Base-by-base conservation (phyloP, 2,113 vertebrate species). In the Scomber japonicus region DNA sequence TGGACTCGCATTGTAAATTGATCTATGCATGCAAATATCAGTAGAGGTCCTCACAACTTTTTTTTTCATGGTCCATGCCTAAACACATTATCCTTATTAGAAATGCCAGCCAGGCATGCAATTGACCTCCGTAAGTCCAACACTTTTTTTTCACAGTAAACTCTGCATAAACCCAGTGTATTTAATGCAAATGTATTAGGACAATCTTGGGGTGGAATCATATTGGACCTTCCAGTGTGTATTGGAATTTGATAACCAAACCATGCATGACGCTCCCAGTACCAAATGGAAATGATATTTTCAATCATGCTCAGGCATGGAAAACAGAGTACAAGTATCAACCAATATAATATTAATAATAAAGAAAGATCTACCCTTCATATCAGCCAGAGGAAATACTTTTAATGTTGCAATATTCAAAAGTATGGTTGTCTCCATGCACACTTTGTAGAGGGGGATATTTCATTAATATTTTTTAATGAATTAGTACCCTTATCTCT, bases 381-480 rank as follows among this genome's bases (percentile, higher is more conserved):
- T 83, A 85, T 93, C 81, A 79, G 87, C 89, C 85, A 90, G 85
- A 86, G 84, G 88, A 93, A 92, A 91, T 35, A 62, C 81, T 87
- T 86, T 82, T 81, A 93, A 86, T 76, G 85, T 71, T 75, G 76
- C 82, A 88, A 90, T 91, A 88, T 85, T 90, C 88, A 70, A 88
- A 91, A 83, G 82, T 91, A 80, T 89, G 79, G 90, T 76, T 80
- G 85, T 81, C 88, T 88, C 75, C 61, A 14, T 56, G 71, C 57
- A 44, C 75, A 69, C 82, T 72, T 85, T 77, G 83, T 83, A 81
- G 81, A 88, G 82, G 86, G 82, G 84, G 68, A 86, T 92, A 92
- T 94, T 94, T 92, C 93, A 95, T 94, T 93, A 92, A 92, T 94
- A 91, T 94, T 94, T 95, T 94, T 94, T 91, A 94, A 95, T 93